These are phyloP conservation scores for Rousettus madagascariensis DNA, from an alignment of 2,797 vertebrate genomes.

Conservation along the genomic window DNA sequence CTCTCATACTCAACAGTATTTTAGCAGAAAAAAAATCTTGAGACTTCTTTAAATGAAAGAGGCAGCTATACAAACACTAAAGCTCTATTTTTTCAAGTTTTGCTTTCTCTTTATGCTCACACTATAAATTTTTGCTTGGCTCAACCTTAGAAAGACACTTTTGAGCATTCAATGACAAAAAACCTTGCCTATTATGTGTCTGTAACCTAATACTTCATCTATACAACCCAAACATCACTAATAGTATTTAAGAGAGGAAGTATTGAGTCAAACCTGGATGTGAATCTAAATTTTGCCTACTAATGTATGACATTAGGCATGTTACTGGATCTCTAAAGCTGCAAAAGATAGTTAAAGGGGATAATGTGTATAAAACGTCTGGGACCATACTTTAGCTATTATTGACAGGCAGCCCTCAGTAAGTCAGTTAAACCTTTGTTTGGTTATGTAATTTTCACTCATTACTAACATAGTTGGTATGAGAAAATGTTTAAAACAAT, in stretches of 20 bases:
- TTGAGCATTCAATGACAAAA: background rate
- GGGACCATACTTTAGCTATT: background rate
- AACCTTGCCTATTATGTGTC: background rate
- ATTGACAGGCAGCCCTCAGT: background rate
- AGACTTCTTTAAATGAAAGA: conserved; percentile 39
- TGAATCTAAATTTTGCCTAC: conserved; percentile 2
- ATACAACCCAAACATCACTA: background rate
- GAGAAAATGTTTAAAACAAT: background rate
- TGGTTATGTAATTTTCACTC: background rate
- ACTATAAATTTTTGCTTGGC: conserved; percentile 4
- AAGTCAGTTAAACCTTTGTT: background rate
- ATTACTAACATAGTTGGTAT: background rate
- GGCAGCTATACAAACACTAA: conserved; percentile 1
- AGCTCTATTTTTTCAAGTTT: conserved; percentile 27
- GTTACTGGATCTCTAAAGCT: background rate
- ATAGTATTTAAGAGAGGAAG: background rate
- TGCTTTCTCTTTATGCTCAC: conserved; percentile 37
- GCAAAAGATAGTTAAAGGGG: conserved; percentile 11
- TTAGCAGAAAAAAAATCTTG: background rate
- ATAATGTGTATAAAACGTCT: background rate
- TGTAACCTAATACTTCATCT: conserved; percentile 20
- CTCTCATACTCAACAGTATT: background rate
- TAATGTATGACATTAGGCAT: background rate
- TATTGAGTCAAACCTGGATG: background rate
- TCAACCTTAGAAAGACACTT: background rate